Evolutionary conservation across 2,113 vertebrate species (phyloP), one percentile per base, ranked within the genome.

Genomic region (Macquaria australasica): DNA sequence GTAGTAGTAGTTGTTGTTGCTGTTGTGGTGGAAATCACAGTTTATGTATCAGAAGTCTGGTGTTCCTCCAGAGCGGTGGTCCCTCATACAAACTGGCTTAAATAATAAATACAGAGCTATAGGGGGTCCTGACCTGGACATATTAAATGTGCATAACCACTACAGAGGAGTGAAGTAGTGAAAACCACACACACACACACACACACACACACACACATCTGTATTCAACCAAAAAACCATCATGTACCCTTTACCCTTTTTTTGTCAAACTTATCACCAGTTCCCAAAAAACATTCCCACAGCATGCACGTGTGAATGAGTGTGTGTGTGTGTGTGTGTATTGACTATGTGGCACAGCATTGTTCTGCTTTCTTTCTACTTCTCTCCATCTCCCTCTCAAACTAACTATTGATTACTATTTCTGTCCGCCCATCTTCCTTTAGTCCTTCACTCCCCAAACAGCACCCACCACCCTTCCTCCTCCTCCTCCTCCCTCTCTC

Each of bases 81-180:
- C 71, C 83, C 70, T 83, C 88, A 79, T 77, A 82, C 63, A 77
- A 77, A 87, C 72, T 25, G 62, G 66, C 72, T 83, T 95, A 80
- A 94, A 94, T 95, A 94, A 94, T 93, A 74, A 66, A 90, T 92
- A 55, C 64, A 53, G 48, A 84, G 66, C 87, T 73, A 79, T 87
- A 79, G 83, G 85, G 56, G 92, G 91, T 89, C 81, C 69, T 84
- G 87, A 88, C 87, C 89, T 55, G 68, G 84, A 87, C 28, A 37
- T 85, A 92, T 95, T 81, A 95, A 95, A 95, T 93, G 95, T 95
- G 91, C 87, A 95, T 89, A 77, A 64, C 86, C 85, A 81, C 88
- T 69, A 87, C 88, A 79, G 82, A 89, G 71, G 15, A 72, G 39
- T 45, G 64, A 85, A 88, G 18, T 14, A 58, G n/a, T 31, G 48